A percentile compares a stretch with the other conserved stretches of the same genome.
Evolutionary conservation across 2,888 invertebrate genomes (phyloP).

Genomic region (Alcis repandata): DNA sequence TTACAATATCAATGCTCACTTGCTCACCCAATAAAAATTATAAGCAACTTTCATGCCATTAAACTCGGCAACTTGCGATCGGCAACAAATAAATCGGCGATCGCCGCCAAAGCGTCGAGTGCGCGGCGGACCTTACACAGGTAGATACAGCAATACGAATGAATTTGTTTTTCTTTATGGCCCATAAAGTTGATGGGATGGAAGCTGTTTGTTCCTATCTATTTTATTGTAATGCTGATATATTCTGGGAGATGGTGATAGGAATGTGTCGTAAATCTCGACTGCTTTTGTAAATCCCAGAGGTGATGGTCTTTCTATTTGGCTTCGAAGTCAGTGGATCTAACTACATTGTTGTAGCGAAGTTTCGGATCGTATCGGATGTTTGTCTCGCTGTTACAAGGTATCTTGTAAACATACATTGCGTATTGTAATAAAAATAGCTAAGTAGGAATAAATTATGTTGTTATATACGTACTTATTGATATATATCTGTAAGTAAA

Average conservation of each 20-base stretch:
- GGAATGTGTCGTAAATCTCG: constrained; percentile 33
- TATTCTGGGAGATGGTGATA: constrained; percentile 41
- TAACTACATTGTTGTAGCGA: constrained; percentile 13
- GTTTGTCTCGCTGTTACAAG: neutral
- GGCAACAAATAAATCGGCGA: constrained; percentile 8
- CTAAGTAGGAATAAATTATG: too few relatives aligned
- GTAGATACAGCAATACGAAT: constrained; percentile 44
- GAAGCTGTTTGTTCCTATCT: constrained; percentile 50
- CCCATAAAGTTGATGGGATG: constrained; percentile 50
- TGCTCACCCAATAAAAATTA: constrained; percentile 2
- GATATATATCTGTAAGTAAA: too few relatives aligned
- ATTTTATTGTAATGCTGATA: constrained; percentile 45
- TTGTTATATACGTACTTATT: too few relatives aligned
- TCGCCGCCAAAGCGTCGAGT: constrained; percentile 19
- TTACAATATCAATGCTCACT: neutral
- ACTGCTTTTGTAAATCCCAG: constrained; percentile 35
- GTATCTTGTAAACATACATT: neutral
- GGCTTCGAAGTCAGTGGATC: constrained; percentile 24
- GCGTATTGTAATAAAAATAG: too few relatives aligned
- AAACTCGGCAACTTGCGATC: constrained; percentile 1
- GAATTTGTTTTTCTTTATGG: constrained; percentile 52
- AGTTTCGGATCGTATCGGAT: neutral
- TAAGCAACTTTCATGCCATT: constrained; percentile 4
- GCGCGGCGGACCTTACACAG: constrained; percentile 11
- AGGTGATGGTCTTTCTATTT: constrained; percentile 29